Evolutionary conservation across 2,113 vertebrate species (phyloP).

Genomic region (Channa argus): DNA sequence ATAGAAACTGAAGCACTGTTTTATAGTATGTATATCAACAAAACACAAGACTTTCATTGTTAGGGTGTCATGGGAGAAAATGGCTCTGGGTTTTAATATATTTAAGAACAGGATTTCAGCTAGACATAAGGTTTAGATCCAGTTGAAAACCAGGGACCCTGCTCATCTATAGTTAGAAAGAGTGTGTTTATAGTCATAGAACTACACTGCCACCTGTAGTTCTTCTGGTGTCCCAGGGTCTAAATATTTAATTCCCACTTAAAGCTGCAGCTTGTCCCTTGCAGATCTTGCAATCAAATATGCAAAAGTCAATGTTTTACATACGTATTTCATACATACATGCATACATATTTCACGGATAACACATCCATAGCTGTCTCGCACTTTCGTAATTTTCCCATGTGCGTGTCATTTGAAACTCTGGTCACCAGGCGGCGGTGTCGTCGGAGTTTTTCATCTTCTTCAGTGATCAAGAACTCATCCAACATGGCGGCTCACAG

Average conservation of each 20-base stretch:
- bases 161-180: background rate
- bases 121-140: constrained; percentile 34
- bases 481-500: constrained; percentile 78
- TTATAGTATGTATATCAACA: constrained; percentile 2
- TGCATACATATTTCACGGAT: too few relatives aligned
- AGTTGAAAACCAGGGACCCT: background rate
- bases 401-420: too few relatives aligned
- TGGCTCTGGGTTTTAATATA: constrained; percentile 15
- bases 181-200: background rate
- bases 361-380: too few relatives aligned
- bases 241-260: background rate
- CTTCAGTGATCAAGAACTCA: background rate
- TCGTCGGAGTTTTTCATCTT: background rate
- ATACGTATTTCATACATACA: too few relatives aligned
- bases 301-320: too few relatives aligned
- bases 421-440: constrained; percentile 43
- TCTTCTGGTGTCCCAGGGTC: too few relatives aligned
- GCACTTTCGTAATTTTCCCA: too few relatives aligned
- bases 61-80: constrained; percentile 9
- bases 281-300: too few relatives aligned
- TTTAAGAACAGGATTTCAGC: constrained; percentile 15
- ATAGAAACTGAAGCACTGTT: constrained; percentile 25
- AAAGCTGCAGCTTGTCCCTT: background rate
- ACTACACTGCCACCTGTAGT: constrained; percentile 54
- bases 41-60: constrained; percentile 33